phyloP scores from a whole-genome alignment of 2,113 vertebrate genomes.

The Catagonus wagneri region DNA sequence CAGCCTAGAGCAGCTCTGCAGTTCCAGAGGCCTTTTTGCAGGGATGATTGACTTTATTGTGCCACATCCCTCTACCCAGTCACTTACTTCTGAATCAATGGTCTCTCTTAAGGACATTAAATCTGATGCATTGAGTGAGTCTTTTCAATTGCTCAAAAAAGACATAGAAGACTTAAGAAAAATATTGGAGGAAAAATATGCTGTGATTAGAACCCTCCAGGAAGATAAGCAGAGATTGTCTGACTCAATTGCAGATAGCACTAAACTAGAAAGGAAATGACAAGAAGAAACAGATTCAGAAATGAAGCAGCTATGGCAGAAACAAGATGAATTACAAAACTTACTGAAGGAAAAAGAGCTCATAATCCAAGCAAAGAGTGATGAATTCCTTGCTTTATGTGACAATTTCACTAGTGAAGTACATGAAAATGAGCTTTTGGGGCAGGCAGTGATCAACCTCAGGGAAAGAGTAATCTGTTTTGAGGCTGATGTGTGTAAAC shows the following conservation, averaged over 20 bases:
- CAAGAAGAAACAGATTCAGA: constrained; percentile 86
- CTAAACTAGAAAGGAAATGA: constrained; percentile 87
- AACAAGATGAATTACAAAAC: constrained; percentile 89
- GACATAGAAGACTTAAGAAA: constrained; percentile 85
- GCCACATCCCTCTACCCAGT: constrained; percentile 59
- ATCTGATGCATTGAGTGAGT: constrained; percentile 60
- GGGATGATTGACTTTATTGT: constrained; percentile 87
- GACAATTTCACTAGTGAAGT: constrained; percentile 92
- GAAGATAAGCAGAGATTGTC: constrained; percentile 92
- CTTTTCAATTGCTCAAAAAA: constrained; percentile 80
- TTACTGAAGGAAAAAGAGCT: constrained; percentile 93
- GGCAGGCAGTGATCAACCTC: constrained; percentile 94
- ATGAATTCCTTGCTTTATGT: constrained; percentile 90
- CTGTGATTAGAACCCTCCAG: constrained; percentile 90
- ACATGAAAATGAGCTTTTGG: constrained; percentile 93
- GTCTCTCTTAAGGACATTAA: background rate
- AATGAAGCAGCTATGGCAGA: constrained; percentile 87
- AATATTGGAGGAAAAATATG: constrained; percentile 88
- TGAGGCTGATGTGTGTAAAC: constrained; percentile 90
- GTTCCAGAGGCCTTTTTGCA: constrained; percentile 90
- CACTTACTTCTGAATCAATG: background rate
- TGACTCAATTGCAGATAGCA: constrained; percentile 87
- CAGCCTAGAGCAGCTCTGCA: constrained; percentile 91
- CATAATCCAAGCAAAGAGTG: constrained; percentile 93
- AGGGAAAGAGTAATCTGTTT: constrained; percentile 92